phyloP scores from a whole-genome alignment of 1,140 invertebrate species.

The Druon quercuslanigerum region DNA sequence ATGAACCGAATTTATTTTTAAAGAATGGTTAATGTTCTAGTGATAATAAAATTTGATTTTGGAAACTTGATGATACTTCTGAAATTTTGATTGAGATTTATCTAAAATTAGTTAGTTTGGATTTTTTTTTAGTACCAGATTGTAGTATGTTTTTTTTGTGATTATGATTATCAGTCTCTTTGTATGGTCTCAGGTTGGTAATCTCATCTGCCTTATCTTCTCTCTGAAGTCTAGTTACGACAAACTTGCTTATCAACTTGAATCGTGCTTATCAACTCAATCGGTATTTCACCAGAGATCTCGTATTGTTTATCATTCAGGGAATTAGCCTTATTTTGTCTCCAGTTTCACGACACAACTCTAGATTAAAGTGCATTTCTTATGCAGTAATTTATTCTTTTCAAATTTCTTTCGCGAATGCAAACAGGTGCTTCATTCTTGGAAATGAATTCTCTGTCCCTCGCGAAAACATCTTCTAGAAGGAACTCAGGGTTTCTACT shows the following conservation, averaged over 20 bases:
- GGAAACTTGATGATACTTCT: too few species aligned
- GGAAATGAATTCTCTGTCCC: too few species aligned
- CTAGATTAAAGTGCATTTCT: slow-evolving; percentile 17
- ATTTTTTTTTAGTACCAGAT: neutral
- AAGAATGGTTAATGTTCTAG: too few species aligned
- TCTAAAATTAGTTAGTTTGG: slow-evolving; percentile 5
- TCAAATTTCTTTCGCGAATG: neutral
- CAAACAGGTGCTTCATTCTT: too few species aligned
- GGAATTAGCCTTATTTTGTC: slow-evolving; percentile 19
- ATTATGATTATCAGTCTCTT: neutral
- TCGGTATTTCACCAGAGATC: slow-evolving; percentile 28
- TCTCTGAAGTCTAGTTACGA: slow-evolving; percentile 14
- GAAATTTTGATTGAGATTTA: neutral
- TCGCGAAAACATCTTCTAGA: too few species aligned
- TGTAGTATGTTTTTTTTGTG: neutral
- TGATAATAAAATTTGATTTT: too few species aligned
- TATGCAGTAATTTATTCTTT: neutral
- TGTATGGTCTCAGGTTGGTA: neutral
- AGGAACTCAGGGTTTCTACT: too few species aligned
- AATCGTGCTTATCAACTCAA: slow-evolving; percentile 23
- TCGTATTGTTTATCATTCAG: slow-evolving; percentile 8
- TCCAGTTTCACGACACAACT: neutral
- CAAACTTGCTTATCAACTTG: slow-evolving; percentile 20
- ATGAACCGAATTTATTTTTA: too few species aligned
- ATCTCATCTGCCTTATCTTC: slow-evolving; percentile 28